Evolutionary conservation across 2,888 invertebrate species (phyloP).

Genomic region (Drosophila ezoana): DNA sequence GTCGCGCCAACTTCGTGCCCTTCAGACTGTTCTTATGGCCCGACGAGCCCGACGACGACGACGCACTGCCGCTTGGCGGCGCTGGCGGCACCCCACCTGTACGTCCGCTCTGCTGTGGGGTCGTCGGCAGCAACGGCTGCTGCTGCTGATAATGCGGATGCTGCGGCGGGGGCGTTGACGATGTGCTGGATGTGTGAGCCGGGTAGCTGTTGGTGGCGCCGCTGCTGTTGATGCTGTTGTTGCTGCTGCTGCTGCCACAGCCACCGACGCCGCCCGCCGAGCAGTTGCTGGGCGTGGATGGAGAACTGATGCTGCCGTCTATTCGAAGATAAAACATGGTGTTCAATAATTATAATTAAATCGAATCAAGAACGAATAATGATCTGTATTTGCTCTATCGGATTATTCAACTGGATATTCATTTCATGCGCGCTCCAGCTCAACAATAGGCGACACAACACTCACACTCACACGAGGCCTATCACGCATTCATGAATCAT

Average conservation of each 20-base stretch:
- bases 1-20: slow-evolving; percentile 93
- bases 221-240: slow-evolving; percentile 63
- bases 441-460: slow-evolving; percentile 5
- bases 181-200: slow-evolving; percentile 30
- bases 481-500: slow-evolving; percentile 27
- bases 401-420: slow-evolving; percentile 4
- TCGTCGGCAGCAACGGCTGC: slow-evolving; percentile 32
- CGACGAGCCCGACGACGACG: slow-evolving; percentile 67
- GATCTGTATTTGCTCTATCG: slow-evolving; percentile 4
- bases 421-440: slow-evolving; percentile 8
- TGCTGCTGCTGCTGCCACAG: slow-evolving; percentile 50
- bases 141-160: slow-evolving; percentile 25
- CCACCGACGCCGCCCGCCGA: slow-evolving; percentile 51
- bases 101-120: slow-evolving; percentile 23
- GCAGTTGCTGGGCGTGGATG: slow-evolving; percentile 83
- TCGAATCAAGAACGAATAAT: background rate
- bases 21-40: slow-evolving; percentile 92
- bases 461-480: background rate
- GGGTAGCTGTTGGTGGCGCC: slow-evolving; percentile 37
- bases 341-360: background rate
- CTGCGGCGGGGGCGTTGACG: slow-evolving; percentile 65
- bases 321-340: slow-evolving; percentile 7
- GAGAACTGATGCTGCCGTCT: slow-evolving; percentile 84
- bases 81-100: slow-evolving; percentile 56
- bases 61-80: slow-evolving; percentile 49